These are phyloP conservation scores for Meiosimyza decipiens DNA, from an alignment of 2,888 invertebrate genomes.

Conservation along the genomic window DNA sequence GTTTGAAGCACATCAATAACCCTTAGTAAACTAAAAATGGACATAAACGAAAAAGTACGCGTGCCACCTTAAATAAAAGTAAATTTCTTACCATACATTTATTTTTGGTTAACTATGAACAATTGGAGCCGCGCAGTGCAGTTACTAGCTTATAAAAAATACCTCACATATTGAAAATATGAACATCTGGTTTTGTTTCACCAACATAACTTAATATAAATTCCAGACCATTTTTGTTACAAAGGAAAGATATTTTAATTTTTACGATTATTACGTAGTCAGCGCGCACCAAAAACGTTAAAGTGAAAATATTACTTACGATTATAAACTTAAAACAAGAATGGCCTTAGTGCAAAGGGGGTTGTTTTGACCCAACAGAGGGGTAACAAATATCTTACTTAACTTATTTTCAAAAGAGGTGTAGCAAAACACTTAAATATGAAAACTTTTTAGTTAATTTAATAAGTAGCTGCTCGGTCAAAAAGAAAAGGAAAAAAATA, in stretches of 20 bases:
- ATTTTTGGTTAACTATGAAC: no score
- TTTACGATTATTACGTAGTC: conserved; percentile 19
- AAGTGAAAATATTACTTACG: conserved; percentile 18
- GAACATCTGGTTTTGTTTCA: no score
- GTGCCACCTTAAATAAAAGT: no score
- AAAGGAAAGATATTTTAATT: conserved; percentile 4
- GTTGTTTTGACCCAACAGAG: not conserved
- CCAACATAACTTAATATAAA: no score
- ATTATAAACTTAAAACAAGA: not conserved
- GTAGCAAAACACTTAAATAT: conserved; percentile 11
- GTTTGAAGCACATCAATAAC: no score
- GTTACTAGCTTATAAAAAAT: no score
- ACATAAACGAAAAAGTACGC: no score
- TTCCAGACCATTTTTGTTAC: no score
- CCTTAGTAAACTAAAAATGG: no score
- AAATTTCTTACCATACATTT: no score
- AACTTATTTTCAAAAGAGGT: not conserved
- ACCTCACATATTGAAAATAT: no score
- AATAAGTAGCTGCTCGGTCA: conserved; percentile 20
- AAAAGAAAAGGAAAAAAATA: not conserved
- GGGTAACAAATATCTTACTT: not conserved
- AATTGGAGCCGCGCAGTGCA: no score
- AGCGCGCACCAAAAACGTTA: conserved; percentile 13
- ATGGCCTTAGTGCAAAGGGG: not conserved
- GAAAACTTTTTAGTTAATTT: conserved; percentile 28